Evolutionary conservation across 1,140 invertebrate species (phyloP).

Genomic region (Apocrypta bakeri): DNA sequence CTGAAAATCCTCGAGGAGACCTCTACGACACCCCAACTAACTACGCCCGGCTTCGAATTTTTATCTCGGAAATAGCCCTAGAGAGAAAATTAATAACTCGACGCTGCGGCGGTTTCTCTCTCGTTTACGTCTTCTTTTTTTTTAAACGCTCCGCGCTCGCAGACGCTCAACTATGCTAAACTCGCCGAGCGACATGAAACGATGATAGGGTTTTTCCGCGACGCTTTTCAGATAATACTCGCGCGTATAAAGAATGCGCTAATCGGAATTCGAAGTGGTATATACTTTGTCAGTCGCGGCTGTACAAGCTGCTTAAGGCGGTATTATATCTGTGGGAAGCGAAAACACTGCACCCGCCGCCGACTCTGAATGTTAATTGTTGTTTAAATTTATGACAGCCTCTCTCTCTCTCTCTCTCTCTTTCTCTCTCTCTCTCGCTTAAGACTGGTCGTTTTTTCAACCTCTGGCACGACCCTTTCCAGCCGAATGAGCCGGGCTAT

Average conservation of each 20-base stretch:
- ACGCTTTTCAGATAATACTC: neutral
- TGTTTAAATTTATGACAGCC: constrained; percentile 72
- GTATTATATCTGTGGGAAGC: constrained; percentile 59
- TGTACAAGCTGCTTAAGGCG: constrained; percentile 47
- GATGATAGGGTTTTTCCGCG: neutral
- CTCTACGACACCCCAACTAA: too few species aligned
- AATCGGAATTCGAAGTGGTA: neutral
- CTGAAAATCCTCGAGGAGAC: too few species aligned
- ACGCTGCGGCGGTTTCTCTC: constrained; percentile 29
- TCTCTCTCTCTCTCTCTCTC: constrained; percentile 52
- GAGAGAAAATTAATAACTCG: constrained; percentile 27
- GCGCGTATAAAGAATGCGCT: neutral
- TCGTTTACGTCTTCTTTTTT: constrained; percentile 43
- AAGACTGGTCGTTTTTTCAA: constrained; percentile 38
- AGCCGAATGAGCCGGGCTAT: constrained; percentile 60
- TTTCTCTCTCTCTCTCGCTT: constrained; percentile 31
- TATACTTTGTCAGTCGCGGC: constrained; percentile 47
- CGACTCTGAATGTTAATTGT: constrained; percentile 70
- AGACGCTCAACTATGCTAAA: constrained; percentile 56
- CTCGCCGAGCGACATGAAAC: constrained; percentile 16
- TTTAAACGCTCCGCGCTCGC: constrained; percentile 34
- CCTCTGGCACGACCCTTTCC: constrained; percentile 53
- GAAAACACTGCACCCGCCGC: constrained; percentile 39
- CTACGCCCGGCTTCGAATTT: neutral
- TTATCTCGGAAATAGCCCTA: neutral